phyloP scores from a whole-genome alignment of 1,140 invertebrate species.

The Tetramorium simillimum region DNA sequence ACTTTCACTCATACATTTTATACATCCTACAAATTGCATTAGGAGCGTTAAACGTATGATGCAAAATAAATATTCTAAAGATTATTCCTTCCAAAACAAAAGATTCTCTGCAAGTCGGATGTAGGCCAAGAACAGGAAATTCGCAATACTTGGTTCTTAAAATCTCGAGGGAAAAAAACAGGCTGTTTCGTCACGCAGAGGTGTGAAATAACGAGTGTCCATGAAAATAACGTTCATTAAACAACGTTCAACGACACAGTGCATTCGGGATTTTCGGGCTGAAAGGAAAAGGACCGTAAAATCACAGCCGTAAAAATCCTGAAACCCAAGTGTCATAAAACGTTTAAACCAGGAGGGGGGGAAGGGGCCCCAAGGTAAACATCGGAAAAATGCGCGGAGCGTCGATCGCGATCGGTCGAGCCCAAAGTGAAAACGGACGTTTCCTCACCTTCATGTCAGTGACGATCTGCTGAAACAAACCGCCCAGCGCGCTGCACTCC shows the following conservation, averaged over 20 bases:
- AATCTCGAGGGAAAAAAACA: background rate
- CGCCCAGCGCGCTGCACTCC: constrained; percentile 92
- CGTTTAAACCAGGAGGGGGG: too few relatives aligned
- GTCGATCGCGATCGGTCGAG: constrained; percentile 44
- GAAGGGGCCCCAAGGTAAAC: background rate
- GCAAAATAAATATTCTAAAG: background rate
- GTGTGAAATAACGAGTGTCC: background rate
- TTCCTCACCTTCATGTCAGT: constrained; percentile 93
- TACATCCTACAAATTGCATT: background rate
- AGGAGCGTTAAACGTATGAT: background rate
- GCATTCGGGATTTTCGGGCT: background rate
- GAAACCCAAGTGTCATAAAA: background rate
- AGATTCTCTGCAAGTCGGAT: background rate
- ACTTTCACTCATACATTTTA: background rate
- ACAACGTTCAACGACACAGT: background rate
- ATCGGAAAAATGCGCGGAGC: constrained; percentile 5
- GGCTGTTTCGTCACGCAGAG: background rate
- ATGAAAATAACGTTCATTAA: background rate
- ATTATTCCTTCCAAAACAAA: background rate
- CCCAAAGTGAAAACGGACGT: background rate
- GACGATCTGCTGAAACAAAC: constrained; percentile 94
- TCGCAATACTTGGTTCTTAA: background rate
- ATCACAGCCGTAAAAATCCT: background rate
- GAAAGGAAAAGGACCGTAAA: background rate
- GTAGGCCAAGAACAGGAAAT: background rate